phyloP scores from a whole-genome alignment of 1,140 invertebrate species.

The Hylaeus volcanicus region DNA sequence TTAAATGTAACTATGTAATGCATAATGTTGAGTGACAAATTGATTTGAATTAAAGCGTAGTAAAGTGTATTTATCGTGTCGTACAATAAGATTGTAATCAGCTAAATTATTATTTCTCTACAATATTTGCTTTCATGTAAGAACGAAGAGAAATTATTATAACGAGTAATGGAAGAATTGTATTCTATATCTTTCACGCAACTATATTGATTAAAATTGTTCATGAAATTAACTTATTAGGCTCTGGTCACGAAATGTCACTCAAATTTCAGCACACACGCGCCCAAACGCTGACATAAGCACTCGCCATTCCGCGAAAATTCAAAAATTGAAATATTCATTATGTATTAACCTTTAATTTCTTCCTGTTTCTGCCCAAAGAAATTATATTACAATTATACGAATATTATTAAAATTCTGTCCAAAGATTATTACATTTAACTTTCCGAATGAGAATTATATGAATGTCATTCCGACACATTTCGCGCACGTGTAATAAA shows the following conservation, averaged over 20 bases:
- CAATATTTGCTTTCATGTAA: neutral
- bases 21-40: neutral
- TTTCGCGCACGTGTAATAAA: neutral
- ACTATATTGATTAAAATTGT: slow-evolving; percentile 30
- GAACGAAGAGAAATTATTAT: neutral
- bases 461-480: neutral
- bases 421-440: neutral
- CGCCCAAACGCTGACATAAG: neutral
- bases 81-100: neutral
- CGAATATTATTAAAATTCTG: neutral
- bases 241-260: slow-evolving; percentile 27
- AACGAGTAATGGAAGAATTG: slow-evolving; percentile 16
- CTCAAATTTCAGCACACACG: neutral
- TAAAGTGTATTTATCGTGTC: neutral
- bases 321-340: neutral
- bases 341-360: neutral
- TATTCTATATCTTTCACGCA: neutral
- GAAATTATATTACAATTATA: neutral
- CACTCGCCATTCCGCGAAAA: neutral
- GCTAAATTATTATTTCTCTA: neutral
- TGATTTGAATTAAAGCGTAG: neutral
- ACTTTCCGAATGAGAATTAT: neutral
- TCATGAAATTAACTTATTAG: slow-evolving; percentile 42
- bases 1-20: neutral
- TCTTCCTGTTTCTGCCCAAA: neutral